Conservation (phyloP, 53 echinoderm and acorn worm genomes). For the Glandiceps talaboti region DNA sequence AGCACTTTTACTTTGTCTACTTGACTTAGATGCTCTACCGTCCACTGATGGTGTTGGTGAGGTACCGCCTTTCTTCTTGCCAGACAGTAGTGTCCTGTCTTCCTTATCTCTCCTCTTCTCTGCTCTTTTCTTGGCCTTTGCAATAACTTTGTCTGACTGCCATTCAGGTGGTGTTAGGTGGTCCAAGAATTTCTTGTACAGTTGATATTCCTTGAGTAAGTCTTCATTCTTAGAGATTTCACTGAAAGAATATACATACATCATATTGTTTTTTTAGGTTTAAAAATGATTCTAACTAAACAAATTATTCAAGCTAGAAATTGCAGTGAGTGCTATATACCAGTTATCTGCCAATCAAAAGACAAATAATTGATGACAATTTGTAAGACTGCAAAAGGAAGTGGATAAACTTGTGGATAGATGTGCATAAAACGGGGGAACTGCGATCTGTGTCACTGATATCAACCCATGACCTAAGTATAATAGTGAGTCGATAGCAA, state of each 20-base stretch:
- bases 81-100: constrained; percentile 12
- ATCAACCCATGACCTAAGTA: too few relatives aligned
- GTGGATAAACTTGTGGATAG: too few relatives aligned
- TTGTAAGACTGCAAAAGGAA: too few relatives aligned
- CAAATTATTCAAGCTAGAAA: too few relatives aligned
- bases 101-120: constrained; percentile 36
- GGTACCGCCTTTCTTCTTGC: constrained; percentile 31
- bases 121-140: constrained; percentile 25
- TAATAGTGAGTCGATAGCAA: too few relatives aligned
- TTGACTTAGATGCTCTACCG: not conserved
- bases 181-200: constrained; percentile 96
- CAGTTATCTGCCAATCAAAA: too few relatives aligned
- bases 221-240: constrained; percentile 98
- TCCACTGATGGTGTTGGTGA: not conserved
- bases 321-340: too few relatives aligned
- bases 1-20: constrained; percentile 3
- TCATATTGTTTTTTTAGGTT: too few relatives aligned
- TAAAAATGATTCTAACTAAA: too few relatives aligned
- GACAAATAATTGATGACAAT: too few relatives aligned
- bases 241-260: constrained; percentile 37
- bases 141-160: constrained; percentile 51
- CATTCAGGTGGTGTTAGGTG: constrained; percentile 85
- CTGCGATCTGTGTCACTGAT: too few relatives aligned
- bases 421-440: too few relatives aligned
- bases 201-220: constrained; percentile 87